These are phyloP conservation scores for Ypsolopha scabrella DNA, from an alignment of 2,888 invertebrate species.

Conservation along the genomic window DNA sequence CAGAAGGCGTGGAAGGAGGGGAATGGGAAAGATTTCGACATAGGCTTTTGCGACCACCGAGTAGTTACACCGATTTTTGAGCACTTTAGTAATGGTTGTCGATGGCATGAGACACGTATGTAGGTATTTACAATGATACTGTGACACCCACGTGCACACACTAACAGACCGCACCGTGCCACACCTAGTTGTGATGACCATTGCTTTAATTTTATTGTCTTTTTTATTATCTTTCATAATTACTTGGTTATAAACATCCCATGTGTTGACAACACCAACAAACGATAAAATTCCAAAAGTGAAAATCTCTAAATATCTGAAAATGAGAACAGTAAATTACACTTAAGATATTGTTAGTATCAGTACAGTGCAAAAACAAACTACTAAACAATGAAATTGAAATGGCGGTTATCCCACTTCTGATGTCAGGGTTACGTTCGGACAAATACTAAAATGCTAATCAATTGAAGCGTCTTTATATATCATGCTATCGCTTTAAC, in stretches of 20 bases:
- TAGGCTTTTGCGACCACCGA: constrained; percentile 58
- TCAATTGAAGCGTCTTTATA: too few species aligned
- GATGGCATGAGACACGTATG: constrained; percentile 10
- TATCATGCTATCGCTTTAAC: too few species aligned
- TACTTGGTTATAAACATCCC: not conserved
- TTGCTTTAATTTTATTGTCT: constrained; percentile 34
- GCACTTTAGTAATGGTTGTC: constrained; percentile 4
- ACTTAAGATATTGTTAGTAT: not conserved
- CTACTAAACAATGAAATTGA: not conserved
- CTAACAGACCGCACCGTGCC: constrained; percentile 50
- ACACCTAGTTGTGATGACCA: constrained; percentile 65
- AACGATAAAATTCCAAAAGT: not conserved
- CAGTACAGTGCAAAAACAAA: not conserved
- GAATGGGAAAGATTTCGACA: constrained; percentile 30
- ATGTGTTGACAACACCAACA: constrained; percentile 10
- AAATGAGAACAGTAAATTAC: not conserved
- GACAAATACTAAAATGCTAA: too few species aligned
- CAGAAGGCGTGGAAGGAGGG: constrained; percentile 15
- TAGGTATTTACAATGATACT: constrained; percentile 14
- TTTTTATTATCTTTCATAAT: constrained; percentile 36
- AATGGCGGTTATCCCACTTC: too few species aligned
- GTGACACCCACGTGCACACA: constrained; percentile 34
- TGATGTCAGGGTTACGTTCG: too few species aligned
- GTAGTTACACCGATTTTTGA: not conserved
- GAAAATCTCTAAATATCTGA: not conserved